phyloP scores from a whole-genome alignment of 2,797 vertebrate species.

The Hemitrygon akajei region DNA sequence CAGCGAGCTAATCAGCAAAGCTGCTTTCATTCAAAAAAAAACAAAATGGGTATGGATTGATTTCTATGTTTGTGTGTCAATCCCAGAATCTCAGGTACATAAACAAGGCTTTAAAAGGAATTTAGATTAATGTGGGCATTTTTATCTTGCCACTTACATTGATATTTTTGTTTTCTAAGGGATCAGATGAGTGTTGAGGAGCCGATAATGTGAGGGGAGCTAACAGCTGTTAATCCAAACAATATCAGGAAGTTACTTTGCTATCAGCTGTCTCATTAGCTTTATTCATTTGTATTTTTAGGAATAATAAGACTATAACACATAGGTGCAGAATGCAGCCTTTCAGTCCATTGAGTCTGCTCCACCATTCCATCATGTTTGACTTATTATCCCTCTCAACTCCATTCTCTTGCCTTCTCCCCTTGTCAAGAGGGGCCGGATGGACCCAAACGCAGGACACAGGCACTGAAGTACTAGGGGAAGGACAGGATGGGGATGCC shows the following conservation, averaged over 20 bases:
- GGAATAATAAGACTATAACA: background rate
- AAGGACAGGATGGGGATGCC: too few species aligned
- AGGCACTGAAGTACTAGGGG: too few species aligned
- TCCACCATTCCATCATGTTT: too few species aligned
- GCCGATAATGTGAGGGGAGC: background rate
- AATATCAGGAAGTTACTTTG: background rate
- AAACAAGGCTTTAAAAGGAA: background rate
- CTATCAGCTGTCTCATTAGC: background rate
- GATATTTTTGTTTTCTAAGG: background rate
- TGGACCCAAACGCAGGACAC: too few species aligned
- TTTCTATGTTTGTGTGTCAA: background rate
- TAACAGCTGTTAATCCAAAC: background rate
- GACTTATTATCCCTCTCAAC: too few species aligned
- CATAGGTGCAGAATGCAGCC: too few species aligned
- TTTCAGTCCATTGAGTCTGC: too few species aligned
- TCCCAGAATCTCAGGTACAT: background rate
- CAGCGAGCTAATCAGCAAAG: too few species aligned
- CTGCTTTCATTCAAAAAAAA: too few species aligned
- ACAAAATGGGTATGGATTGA: too few species aligned
- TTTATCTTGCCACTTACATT: background rate
- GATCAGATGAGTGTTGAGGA: background rate
- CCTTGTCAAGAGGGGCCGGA: too few species aligned
- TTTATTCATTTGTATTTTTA: background rate
- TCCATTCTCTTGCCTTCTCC: too few species aligned
- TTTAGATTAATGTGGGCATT: background rate